A percentile compares a stretch with the other conserved stretches of the same genome.
Conservation (phyloP, 2,888 invertebrate species). For the Lepas anatifera region DNA sequence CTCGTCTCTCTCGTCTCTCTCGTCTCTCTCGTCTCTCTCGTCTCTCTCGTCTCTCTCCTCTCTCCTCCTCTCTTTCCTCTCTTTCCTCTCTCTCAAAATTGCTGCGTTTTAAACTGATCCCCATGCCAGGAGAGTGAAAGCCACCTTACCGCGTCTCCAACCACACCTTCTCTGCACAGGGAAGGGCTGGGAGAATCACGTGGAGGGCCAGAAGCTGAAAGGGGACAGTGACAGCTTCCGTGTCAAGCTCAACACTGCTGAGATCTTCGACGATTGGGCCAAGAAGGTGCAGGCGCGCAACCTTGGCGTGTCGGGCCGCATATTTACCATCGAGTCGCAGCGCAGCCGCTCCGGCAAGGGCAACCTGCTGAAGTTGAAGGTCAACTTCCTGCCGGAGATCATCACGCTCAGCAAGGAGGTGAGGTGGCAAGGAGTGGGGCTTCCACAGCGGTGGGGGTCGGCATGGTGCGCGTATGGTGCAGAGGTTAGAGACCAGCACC, state of each 20-base stretch:
- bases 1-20: too few species aligned
- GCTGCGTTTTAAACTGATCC: too few species aligned
- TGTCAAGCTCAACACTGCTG: constrained; percentile 86
- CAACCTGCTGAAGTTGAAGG: constrained; percentile 73
- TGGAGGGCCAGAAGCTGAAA: constrained; percentile 94
- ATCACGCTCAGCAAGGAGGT: constrained; percentile 97
- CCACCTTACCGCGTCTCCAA: too few species aligned
- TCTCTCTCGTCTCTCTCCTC: too few species aligned
- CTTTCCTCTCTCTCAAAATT: too few species aligned
- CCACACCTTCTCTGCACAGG: constrained; percentile 31
- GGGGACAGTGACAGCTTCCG: constrained; percentile 97
- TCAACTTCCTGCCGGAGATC: constrained; percentile 94
- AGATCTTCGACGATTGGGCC: constrained; percentile 98
- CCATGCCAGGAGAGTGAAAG: too few species aligned
- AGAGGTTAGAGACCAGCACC: too few species aligned
- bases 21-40: too few species aligned
- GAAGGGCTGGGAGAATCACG: constrained; percentile 98
- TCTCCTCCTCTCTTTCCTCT: too few species aligned
- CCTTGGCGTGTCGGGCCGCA: constrained; percentile 83
- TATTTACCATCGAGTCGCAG: constrained; percentile 72
- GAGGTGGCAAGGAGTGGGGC: constrained; percentile 20
- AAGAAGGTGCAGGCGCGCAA: constrained; percentile 86
- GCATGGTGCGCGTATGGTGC: too few species aligned
- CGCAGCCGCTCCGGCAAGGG: constrained; percentile 54
- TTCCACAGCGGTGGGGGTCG: too few species aligned